These are phyloP conservation scores for Neocrepidodera transversa DNA, from an alignment of 2,888 invertebrate genomes.

Conservation along the genomic window DNA sequence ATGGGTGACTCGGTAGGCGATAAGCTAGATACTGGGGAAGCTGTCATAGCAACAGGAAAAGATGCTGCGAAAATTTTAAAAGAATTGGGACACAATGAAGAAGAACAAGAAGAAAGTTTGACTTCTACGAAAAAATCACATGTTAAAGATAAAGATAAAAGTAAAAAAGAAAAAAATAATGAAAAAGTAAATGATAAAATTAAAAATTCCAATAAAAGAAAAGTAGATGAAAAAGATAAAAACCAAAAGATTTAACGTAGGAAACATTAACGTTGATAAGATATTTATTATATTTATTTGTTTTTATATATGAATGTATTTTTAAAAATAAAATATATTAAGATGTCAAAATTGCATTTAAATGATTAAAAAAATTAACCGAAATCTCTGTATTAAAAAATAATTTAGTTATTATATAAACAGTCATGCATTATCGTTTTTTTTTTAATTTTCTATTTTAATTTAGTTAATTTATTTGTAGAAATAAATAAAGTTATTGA, in stretches of 20 bases:
- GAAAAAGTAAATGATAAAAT: no score
- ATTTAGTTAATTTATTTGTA: no score
- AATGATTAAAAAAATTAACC: no score
- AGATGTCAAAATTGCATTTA: no score
- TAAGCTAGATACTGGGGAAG: conserved; percentile 54
- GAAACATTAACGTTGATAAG: background rate
- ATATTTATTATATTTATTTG: background rate
- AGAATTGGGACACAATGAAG: conserved; percentile 41
- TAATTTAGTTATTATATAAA: no score
- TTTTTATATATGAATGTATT: no score
- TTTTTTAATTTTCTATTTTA: no score
- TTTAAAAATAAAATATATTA: no score
- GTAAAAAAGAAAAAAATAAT: background rate
- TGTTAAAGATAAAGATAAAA: background rate
- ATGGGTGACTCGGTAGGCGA: conserved; percentile 58
- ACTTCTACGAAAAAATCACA: background rate
- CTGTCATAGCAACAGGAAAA: conserved; percentile 51
- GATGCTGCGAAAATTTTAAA: conserved; percentile 50
- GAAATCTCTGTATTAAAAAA: no score
- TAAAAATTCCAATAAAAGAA: background rate
- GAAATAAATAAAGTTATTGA: no score
- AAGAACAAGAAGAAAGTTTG: conserved; percentile 28
- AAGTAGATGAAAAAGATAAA: background rate
- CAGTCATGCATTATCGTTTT: no score
- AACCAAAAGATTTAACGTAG: background rate